These are phyloP conservation scores for Reinhardtius hippoglossoides DNA, from an alignment of 2,113 vertebrate species.

Conservation along the genomic window DNA sequence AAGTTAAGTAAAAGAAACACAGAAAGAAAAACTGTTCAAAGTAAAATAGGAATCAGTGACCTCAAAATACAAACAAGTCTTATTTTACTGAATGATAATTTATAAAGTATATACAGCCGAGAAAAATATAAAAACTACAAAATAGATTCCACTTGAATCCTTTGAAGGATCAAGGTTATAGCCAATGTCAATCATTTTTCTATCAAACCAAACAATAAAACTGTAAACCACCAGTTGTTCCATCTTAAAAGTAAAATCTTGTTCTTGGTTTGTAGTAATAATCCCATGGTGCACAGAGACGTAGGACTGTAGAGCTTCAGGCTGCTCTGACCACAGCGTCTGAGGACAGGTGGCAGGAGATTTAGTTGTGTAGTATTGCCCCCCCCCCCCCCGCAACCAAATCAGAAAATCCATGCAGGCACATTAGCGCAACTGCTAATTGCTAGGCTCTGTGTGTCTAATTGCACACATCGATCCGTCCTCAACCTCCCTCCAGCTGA, in stretches of 20 bases:
- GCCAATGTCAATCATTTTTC: not conserved
- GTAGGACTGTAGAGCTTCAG: not conserved
- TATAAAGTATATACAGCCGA: not conserved
- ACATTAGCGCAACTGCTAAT: constrained; percentile 80
- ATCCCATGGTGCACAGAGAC: not conserved
- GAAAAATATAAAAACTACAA: not conserved
- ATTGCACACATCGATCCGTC: constrained; percentile 79
- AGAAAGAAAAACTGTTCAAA: not conserved
- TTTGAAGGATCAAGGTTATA: not conserved
- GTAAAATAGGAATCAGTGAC: too few relatives aligned
- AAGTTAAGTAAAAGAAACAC: too few relatives aligned
- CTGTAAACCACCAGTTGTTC: too few relatives aligned
- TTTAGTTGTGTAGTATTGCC: constrained; percentile 73
- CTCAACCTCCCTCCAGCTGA: constrained; percentile 64
- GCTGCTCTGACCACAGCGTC: constrained; percentile 17
- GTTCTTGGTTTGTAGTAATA: not conserved
- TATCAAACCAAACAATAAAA: not conserved
- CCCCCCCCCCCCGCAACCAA: constrained; percentile 47
- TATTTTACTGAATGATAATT: not conserved
- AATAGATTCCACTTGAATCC: not conserved
- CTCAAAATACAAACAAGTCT: not conserved
- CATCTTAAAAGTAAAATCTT: not conserved
- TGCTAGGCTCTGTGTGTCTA: constrained; percentile 75
- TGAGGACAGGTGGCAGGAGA: constrained; percentile 73
- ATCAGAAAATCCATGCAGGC: constrained; percentile 78